These are phyloP conservation scores for Sebastes matsubarae DNA, from an alignment of 2,797 vertebrate genomes.

Conservation along the genomic window DNA sequence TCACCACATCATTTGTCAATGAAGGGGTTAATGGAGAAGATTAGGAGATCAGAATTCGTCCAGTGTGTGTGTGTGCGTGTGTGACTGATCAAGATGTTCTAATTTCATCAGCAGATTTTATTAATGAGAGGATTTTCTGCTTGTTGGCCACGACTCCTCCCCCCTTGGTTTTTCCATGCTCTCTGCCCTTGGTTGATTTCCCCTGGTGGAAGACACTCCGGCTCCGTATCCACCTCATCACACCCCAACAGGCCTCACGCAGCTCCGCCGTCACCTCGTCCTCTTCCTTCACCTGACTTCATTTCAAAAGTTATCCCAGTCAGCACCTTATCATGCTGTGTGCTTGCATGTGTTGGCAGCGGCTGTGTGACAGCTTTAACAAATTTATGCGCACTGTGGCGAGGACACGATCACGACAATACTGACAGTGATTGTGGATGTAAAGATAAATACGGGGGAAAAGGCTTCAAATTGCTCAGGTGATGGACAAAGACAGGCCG, in stretches of 20 bases:
- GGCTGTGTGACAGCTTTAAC: slow-evolving; percentile 7
- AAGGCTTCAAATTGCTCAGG: neutral
- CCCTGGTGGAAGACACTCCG: slow-evolving; percentile 32
- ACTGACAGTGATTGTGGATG: slow-evolving; percentile 11
- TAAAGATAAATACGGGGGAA: slow-evolving; percentile 2
- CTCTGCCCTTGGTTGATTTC: slow-evolving; percentile 63
- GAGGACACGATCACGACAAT: neutral
- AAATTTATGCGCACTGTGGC: neutral
- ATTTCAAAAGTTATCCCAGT: slow-evolving; percentile 22
- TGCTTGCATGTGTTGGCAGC: neutral
- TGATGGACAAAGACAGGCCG: neutral
- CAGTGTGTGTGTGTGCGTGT: neutral
- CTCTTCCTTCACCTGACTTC: slow-evolving; percentile 12
- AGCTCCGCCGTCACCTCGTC: slow-evolving; percentile 6
- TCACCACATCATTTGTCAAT: neutral
- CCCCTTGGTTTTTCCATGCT: slow-evolving; percentile 36
- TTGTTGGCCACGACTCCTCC: slow-evolving; percentile 57
- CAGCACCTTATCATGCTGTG: slow-evolving; percentile 6
- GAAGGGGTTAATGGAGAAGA: neutral
- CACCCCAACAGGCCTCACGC: slow-evolving; percentile 11
- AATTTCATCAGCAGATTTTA: slow-evolving; percentile 72
- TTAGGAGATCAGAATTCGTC: slow-evolving; percentile 1
- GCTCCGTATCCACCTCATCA: slow-evolving; percentile 31
- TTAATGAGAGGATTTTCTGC: slow-evolving; percentile 76
- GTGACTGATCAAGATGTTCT: slow-evolving; percentile 52